These are phyloP conservation scores for Plecotus auritus DNA, from an alignment of 2,113 vertebrate genomes.

Conservation along the genomic window DNA sequence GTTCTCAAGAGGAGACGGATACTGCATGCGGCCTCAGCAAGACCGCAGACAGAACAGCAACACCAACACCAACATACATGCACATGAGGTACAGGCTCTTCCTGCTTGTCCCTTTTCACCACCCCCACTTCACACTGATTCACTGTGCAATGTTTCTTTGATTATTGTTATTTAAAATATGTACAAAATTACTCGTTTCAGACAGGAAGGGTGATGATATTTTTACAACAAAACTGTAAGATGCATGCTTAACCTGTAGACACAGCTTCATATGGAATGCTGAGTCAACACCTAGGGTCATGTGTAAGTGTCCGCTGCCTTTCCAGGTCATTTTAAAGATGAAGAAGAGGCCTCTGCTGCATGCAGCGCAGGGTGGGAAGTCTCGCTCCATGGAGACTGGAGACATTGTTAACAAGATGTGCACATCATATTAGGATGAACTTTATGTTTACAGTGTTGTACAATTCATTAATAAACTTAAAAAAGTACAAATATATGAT, in stretches of 20 bases:
- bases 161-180: slow-evolving; percentile 76
- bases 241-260: slow-evolving; percentile 90
- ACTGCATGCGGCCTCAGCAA: slow-evolving; percentile 75
- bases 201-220: slow-evolving; percentile 85
- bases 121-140: slow-evolving; percentile 60
- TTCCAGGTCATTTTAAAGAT: slow-evolving; percentile 89
- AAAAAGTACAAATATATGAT: slow-evolving; percentile 84
- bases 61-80: slow-evolving; percentile 81
- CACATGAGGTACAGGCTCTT: background rate
- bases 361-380: slow-evolving; percentile 86
- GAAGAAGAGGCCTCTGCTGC: slow-evolving; percentile 88
- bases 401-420: slow-evolving; percentile 83
- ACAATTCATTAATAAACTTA: slow-evolving; percentile 85
- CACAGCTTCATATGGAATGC: slow-evolving; percentile 83
- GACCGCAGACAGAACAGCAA: slow-evolving; percentile 81
- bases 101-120: slow-evolving; percentile 69
- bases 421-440: slow-evolving; percentile 83
- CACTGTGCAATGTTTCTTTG: slow-evolving; percentile 67
- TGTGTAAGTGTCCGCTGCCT: slow-evolving; percentile 82
- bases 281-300: slow-evolving; percentile 78
- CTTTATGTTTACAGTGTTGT: slow-evolving; percentile 84
- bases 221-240: slow-evolving; percentile 85
- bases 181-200: slow-evolving; percentile 82
- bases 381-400: slow-evolving; percentile 76
- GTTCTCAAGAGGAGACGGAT: slow-evolving; percentile 80